Conservation (phyloP, 2,888 invertebrate species). For the Drosophila ochracea region DNA sequence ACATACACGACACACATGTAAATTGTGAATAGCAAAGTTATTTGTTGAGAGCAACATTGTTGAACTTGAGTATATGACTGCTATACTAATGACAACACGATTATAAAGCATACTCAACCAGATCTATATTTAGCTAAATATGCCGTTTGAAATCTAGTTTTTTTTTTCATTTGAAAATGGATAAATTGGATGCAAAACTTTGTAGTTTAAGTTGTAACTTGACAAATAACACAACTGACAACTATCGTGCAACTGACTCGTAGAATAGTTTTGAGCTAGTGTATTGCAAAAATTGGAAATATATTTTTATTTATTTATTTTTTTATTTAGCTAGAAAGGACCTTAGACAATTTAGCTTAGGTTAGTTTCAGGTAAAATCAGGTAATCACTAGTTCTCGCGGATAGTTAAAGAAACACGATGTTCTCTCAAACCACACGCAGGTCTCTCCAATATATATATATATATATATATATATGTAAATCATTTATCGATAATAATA, state of each 20-base stretch:
- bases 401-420: background rate
- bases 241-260: background rate
- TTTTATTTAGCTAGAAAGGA: background rate
- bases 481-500: background rate
- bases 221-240: background rate
- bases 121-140: background rate
- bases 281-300: background rate
- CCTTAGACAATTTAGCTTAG: background rate
- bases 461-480: background rate
- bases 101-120: constrained; percentile 1
- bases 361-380: background rate
- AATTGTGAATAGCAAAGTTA: background rate
- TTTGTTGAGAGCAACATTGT: background rate
- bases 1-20: background rate
- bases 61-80: background rate
- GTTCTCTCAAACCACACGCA: too few relatives aligned
- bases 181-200: background rate
- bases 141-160: background rate
- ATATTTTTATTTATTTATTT: background rate
- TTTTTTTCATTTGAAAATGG: background rate
- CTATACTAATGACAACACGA: background rate
- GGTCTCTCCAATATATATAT: background rate
- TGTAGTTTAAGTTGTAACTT: background rate
- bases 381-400: background rate
- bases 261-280: background rate